A percentile compares a stretch with the other conserved stretches of the same genome.
phyloP scores from a whole-genome alignment of 2,797 vertebrate genomes.

The Hirundo rustica region DNA sequence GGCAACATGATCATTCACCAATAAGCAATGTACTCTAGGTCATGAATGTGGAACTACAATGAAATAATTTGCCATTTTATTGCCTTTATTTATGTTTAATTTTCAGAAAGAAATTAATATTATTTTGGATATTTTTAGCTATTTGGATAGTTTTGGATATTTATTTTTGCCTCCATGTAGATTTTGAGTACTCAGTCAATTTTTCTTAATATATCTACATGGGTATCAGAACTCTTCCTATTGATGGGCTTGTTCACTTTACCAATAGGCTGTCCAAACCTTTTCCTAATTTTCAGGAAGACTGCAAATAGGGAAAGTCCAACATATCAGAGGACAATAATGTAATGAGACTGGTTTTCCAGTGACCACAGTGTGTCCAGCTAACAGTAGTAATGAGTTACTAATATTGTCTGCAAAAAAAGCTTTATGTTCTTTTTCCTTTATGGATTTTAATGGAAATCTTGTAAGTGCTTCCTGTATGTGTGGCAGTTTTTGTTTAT shows the following conservation, averaged over 20 bases:
- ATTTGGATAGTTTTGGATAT: neutral
- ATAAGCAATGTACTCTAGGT: neutral
- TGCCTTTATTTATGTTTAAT: neutral
- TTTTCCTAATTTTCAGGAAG: neutral
- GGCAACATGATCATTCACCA: neutral
- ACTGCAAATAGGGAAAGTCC: neutral
- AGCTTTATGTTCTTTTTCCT: neutral
- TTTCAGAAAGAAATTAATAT: neutral
- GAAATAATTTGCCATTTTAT: neutral
- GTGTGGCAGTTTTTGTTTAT: neutral
- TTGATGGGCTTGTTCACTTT: neutral
- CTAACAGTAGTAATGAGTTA: neutral
- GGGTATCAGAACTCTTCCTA: neutral
- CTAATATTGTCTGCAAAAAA: neutral
- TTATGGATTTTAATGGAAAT: neutral
- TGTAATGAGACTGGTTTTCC: neutral
- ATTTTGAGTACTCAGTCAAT: neutral
- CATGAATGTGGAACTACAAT: neutral
- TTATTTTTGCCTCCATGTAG: neutral
- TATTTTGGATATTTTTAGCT: neutral
- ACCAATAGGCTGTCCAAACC: neutral
- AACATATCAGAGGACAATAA: neutral
- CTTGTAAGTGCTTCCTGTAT: neutral
- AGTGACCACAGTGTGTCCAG: neutral
- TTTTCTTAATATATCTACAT: neutral